These are phyloP conservation scores for Pogonomyrmex barbatus DNA, from an alignment of 1,140 invertebrate species.

Conservation along the genomic window DNA sequence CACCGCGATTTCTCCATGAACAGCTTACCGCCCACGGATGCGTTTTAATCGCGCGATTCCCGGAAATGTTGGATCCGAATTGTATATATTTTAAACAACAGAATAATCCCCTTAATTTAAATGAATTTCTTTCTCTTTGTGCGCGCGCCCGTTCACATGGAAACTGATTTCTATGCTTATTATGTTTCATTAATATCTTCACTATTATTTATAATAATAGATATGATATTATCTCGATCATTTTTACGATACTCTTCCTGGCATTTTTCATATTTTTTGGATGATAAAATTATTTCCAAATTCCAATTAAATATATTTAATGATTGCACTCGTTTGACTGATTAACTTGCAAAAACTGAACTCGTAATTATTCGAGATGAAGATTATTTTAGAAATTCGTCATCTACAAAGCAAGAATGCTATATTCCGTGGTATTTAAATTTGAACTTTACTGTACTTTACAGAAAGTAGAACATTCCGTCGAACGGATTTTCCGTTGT, in stretches of 20 bases:
- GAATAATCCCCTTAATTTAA: neutral
- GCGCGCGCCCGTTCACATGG: neutral
- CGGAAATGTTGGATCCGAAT: neutral
- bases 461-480: constrained; percentile 10
- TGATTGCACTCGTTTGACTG: neutral
- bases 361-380: neutral
- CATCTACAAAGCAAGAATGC: neutral
- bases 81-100: constrained; percentile 4
- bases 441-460: neutral
- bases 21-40: constrained; percentile 53
- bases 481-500: constrained; percentile 47
- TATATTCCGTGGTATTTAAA: constrained; percentile 26
- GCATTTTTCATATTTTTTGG: neutral
- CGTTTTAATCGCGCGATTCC: constrained; percentile 56
- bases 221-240: constrained; percentile 1
- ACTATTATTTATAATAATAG: constrained; percentile 5
- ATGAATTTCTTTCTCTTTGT: neutral
- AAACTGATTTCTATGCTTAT: neutral
- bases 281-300: constrained; percentile 17
- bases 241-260: neutral
- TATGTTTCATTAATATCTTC: neutral
- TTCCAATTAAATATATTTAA: neutral
- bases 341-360: neutral
- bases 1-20: constrained; percentile 70
- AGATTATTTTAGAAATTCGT: neutral